A percentile compares a stretch with the other conserved stretches of the same genome.
Conservation (phyloP, 2,797 vertebrate genomes). For the Margarornis squamiger region DNA sequence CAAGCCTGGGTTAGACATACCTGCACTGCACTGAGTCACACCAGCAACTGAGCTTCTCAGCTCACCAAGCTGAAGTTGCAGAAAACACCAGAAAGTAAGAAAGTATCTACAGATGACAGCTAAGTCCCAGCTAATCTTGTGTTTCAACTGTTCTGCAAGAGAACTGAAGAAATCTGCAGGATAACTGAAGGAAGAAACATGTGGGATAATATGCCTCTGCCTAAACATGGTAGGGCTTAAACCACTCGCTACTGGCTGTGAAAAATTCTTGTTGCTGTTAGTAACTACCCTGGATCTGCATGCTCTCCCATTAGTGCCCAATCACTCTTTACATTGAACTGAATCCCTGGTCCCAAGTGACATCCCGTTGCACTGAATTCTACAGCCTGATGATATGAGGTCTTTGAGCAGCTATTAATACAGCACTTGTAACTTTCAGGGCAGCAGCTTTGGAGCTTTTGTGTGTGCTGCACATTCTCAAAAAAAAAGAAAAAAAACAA, state of each 20-base stretch:
- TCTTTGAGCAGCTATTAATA: neutral
- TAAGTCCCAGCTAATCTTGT: neutral
- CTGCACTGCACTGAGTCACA: neutral
- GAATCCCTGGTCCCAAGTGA: neutral
- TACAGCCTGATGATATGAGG: neutral
- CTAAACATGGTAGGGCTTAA: neutral
- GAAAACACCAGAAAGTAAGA: neutral
- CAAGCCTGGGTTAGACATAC: neutral
- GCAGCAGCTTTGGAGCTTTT: neutral
- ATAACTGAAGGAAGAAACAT: neutral
- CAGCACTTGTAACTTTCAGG: neutral
- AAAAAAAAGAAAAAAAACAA: neutral
- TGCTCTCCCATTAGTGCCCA: neutral
- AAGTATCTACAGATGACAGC: neutral
- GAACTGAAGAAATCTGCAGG: neutral
- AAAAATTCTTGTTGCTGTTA: slow-evolving; percentile 16
- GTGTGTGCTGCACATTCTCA: neutral
- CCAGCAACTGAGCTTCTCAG: neutral
- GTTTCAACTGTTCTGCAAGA: neutral
- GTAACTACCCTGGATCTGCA: neutral
- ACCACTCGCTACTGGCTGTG: neutral
- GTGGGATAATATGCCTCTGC: neutral
- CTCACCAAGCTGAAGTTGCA: neutral
- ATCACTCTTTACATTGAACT: neutral
- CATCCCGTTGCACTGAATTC: neutral